Evolutionary conservation across 1,140 invertebrate species (phyloP).

Genomic region (Drosophila bipectinata): DNA sequence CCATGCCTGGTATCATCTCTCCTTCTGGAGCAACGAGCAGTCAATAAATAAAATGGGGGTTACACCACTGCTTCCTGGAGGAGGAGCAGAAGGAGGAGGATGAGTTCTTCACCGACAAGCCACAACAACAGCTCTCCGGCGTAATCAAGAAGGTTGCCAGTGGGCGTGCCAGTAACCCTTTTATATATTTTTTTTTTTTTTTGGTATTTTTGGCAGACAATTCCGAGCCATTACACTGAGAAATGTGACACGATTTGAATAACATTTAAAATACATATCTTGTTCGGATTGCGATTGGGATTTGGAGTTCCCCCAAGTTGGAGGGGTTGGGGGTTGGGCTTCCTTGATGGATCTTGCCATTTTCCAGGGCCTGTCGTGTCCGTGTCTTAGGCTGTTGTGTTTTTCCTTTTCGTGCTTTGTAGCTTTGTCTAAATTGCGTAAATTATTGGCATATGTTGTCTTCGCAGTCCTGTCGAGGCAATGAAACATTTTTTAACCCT

Average conservation of each 20-base stretch:
- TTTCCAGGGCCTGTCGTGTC: neutral
- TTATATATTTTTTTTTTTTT: too few relatives aligned
- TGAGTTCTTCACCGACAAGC: constrained; percentile 30
- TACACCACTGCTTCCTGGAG: neutral
- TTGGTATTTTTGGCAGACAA: constrained; percentile 33
- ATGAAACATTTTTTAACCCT: constrained; percentile 80
- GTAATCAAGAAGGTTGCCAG: constrained; percentile 10
- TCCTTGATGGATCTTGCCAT: constrained; percentile 38
- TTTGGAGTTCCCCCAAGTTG: too few relatives aligned
- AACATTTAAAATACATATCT: constrained; percentile 75
- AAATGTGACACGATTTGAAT: constrained; percentile 82
- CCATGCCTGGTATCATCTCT: neutral
- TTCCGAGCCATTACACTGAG: constrained; percentile 80
- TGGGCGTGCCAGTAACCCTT: constrained; percentile 6
- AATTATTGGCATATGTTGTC: constrained; percentile 79
- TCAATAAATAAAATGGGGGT: constrained; percentile 47
- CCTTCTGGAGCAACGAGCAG: neutral
- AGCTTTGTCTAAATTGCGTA: constrained; percentile 72
- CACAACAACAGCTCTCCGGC: constrained; percentile 13
- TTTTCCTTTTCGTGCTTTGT: constrained; percentile 24
- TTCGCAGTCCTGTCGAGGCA: constrained; percentile 60
- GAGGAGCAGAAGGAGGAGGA: constrained; percentile 5
- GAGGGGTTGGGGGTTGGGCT: neutral
- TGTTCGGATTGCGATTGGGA: neutral
- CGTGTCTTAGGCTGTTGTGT: constrained; percentile 14